Evolutionary conservation across 2,888 invertebrate genomes (phyloP), one percentile per base, ranked within the genome.

Genomic region (Bombylius major): DNA sequence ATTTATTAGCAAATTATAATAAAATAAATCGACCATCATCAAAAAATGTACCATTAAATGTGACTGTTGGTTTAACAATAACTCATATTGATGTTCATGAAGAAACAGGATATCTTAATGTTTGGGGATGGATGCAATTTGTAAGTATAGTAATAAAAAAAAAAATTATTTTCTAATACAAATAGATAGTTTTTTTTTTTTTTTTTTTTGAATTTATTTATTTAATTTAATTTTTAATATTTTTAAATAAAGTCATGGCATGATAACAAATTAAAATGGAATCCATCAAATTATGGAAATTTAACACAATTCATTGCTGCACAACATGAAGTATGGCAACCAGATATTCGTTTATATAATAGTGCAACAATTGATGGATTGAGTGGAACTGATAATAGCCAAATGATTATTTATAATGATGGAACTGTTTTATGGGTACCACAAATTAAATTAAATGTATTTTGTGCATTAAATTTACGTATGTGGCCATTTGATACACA

Each of bases 401-500:
- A 9, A 9, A 12, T 11, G 5, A 8, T 44, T 5, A 11, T n/a
- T 9, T 44, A 70, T 46, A 64, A 70, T 6, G 70, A 76, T 54
- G 84, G 84, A 0, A 67, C 66, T 6, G 77, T 85, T 1, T 60
- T 81, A 5, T 85, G 85, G 85, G 80, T 82, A 7, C 84, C 84
- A 7, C 82, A 86, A 6, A 79, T 83, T 3, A 83, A 83, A 60
- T 82, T 87, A 59, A 75, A 82, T 1, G 76, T 79, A 13, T 80
- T 82, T 64, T 84, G 83, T 64, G 80, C 83, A 56, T 67, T 82
- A 36, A 80, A 89, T 66, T 75, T 90, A 53, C 72, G 77, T 14
- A 74, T 78, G 59, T 91, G 90, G 90, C 91, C 91, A 0, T 80
- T 77, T 50, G 91, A 91, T 70, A 73, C 73, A 7, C 90, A 91